A percentile compares a stretch with the other conserved stretches of the same genome.
These are phyloP conservation scores for Ptilonorhynchus violaceus DNA, from an alignment of 2,113 vertebrate species.

Conservation along the genomic window DNA sequence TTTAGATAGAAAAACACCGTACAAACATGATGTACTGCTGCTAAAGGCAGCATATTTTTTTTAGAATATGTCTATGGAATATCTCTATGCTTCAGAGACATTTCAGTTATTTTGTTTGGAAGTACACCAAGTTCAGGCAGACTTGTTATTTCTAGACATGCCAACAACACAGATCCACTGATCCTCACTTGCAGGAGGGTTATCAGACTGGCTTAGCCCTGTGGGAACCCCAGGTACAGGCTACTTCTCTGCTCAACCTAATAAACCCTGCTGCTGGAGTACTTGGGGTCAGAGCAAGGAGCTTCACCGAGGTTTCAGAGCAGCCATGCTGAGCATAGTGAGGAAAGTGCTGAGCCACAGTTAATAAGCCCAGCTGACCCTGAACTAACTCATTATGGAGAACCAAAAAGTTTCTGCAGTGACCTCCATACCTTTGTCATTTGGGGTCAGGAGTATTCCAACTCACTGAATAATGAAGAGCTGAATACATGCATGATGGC, in stretches of 20 bases:
- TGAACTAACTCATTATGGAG: slow-evolving; percentile 16
- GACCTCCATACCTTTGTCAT: not conserved
- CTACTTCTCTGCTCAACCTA: not conserved
- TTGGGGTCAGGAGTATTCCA: not conserved
- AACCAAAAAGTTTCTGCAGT: not conserved
- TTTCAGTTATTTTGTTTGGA: not conserved
- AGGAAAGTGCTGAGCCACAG: not conserved
- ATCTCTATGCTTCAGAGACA: not conserved
- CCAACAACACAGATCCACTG: not conserved
- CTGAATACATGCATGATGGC: not conserved
- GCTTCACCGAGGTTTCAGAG: not conserved
- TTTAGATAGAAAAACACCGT: not conserved
- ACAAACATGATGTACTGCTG: not conserved
- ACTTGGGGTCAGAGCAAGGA: not conserved
- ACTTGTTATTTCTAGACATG: not conserved
- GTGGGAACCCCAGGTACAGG: not conserved
- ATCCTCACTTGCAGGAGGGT: not conserved
- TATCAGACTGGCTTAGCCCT: not conserved
- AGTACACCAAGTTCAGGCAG: not conserved
- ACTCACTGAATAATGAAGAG: not conserved
- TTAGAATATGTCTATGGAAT: too few relatives aligned
- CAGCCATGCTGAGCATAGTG: not conserved
- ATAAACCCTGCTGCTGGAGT: not conserved
- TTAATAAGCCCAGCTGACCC: slow-evolving; percentile 41
- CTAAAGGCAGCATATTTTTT: not conserved